phyloP scores from a whole-genome alignment of 2,113 vertebrate species.

The Cathartes aura region DNA sequence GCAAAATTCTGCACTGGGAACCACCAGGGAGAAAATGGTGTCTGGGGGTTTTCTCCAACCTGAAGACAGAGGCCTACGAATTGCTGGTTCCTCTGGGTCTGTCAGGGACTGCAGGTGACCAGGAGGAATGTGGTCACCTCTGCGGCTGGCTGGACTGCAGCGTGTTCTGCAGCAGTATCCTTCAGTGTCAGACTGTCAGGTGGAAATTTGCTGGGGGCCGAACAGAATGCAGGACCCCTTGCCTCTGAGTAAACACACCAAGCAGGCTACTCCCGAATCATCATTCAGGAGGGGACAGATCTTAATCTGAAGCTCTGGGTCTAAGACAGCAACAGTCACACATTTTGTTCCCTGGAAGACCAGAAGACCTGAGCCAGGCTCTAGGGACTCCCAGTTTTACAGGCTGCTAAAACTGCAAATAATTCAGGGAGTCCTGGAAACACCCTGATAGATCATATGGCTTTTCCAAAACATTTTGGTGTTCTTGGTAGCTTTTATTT shows the following conservation, averaged over 20 bases:
- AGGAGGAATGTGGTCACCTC: not conserved
- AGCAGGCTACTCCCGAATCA: not conserved
- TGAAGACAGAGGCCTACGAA: not conserved
- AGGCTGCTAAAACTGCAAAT: not conserved
- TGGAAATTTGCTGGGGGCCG: not conserved
- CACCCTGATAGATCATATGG: not conserved
- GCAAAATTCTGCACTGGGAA: not conserved
- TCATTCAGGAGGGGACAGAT: not conserved
- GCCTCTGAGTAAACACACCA: not conserved
- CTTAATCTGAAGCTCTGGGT: not conserved
- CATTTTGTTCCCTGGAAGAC: not conserved
- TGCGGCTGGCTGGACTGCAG: fast-evolving
- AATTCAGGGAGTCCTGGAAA: not conserved
- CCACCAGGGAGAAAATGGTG: not conserved
- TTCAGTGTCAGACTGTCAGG: not conserved
- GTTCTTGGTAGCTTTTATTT: not conserved
- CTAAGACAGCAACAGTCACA: not conserved
- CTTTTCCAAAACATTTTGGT: not conserved
- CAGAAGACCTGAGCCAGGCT: not conserved
- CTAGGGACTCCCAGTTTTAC: not conserved
- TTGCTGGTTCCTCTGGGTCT: not conserved
- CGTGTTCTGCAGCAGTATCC: not conserved
- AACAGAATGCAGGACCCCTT: not conserved
- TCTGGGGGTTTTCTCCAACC: not conserved
- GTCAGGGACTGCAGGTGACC: not conserved